A percentile compares a stretch with the other conserved stretches of the same genome.
Conservation (phyloP, 2,113 vertebrate species). For the Callorhinus ursinus region DNA sequence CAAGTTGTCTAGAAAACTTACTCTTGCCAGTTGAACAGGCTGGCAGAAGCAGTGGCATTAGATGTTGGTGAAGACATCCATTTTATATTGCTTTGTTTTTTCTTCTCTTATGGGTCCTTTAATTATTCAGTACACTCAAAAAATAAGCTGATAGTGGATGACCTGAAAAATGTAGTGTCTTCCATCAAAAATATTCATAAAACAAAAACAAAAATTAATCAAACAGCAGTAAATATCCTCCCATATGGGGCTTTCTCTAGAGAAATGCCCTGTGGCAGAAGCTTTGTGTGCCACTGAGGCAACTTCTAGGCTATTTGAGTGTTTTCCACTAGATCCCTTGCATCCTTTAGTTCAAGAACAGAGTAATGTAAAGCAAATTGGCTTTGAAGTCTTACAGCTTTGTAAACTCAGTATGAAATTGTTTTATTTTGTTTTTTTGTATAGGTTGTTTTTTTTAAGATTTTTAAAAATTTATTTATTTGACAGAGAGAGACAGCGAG, state of each 20-base stretch:
- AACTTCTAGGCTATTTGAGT: background rate
- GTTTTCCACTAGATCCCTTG: background rate
- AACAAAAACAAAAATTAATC: background rate
- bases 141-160: background rate
- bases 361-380: background rate
- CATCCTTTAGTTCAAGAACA: background rate
- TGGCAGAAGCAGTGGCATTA: conserved; percentile 12
- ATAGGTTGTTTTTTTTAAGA: too few relatives aligned
- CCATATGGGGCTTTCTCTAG: background rate
- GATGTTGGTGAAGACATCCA: background rate
- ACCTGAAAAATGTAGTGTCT: conserved; percentile 21
- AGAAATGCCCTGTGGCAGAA: background rate
- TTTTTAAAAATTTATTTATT: too few relatives aligned
- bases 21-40: background rate
- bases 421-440: background rate
- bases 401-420: background rate
- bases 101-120: background rate
- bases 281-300: background rate
- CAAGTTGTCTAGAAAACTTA: conserved; percentile 31
- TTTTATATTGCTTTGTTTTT: conserved; percentile 50
- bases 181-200: background rate
- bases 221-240: background rate
- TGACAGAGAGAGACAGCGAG: too few relatives aligned
- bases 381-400: background rate
- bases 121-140: background rate